Base-by-base conservation (phyloP, 1,140 invertebrate species). In the Eupristina koningsbergeri region DNA sequence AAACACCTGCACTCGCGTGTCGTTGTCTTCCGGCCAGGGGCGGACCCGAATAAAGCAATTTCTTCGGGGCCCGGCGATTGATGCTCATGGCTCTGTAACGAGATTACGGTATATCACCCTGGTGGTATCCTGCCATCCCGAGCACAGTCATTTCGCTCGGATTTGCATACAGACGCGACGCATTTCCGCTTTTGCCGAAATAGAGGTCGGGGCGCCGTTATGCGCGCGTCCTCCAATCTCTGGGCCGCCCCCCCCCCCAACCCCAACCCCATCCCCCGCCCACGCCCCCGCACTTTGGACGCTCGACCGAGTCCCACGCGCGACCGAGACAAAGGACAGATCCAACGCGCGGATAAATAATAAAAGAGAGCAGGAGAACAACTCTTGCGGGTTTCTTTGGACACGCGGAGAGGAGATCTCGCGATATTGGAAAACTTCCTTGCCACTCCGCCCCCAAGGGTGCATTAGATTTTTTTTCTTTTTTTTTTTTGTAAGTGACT, bases 161-260 rank as follows among this genome's bases (percentile, higher is more conserved):
- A 88, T 90, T 88, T 89, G 86, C 89, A 90, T 89, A 88, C 78
- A 89, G 85, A 86, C 85, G 85, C 86, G 86, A 87, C 86, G 88
- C 86, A 89, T 90, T 90, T 90, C 89, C 89, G 88, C 87, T 88
- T 89, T 88, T 89, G 87, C 88, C 88, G 86, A 91, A 91, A 91
- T 91, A 86, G 88, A 91, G 88, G 89, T 89, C 88, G 86, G 86
- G 84, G 86, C 87, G 88, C 88, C 89, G 88, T 90, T 90, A 89
- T 81, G 47, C 39, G 78, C 53, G 26, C 77, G 73, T 45, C 31
- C 73, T 26, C 45, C 41, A 22, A 50, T 50, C 41, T 11, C 41
- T 26, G 64, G 26, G 45, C 41, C 39, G 78, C 78, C 78, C 47
- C 36, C 67, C 29, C 78, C n/a, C 39, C n/a, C n/a, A n/a, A n/a